Evolutionary conservation across 2,888 invertebrate genomes (phyloP).

Genomic region (Ophion ventricosus): DNA sequence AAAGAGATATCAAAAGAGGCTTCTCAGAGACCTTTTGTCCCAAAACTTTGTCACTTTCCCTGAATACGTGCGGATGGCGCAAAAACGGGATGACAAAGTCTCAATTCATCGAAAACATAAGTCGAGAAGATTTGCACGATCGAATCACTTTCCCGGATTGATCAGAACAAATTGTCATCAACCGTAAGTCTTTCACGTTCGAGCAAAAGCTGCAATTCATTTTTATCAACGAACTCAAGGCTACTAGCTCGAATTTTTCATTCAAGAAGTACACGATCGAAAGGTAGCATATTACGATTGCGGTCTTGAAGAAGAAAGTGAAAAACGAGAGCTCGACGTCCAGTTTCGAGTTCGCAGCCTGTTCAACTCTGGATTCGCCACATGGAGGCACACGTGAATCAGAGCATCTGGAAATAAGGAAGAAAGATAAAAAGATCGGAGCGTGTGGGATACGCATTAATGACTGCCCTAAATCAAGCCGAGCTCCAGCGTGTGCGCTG

Average conservation of each 20-base stretch:
- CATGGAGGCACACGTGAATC: constrained; percentile 38
- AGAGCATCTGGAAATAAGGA: constrained; percentile 53
- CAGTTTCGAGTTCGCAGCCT: neutral
- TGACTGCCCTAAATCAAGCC: constrained; percentile 55
- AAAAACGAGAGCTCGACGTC: neutral
- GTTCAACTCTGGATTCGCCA: neutral
- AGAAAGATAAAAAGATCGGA: constrained; percentile 32
- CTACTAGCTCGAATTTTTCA: neutral
- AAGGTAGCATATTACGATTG: too few relatives aligned
- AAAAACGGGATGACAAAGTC: neutral
- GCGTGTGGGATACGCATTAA: constrained; percentile 53
- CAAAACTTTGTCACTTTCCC: constrained; percentile 1
- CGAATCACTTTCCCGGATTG: neutral
- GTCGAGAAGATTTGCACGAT: neutral
- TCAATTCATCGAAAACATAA: neutral
- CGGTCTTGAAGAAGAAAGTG: neutral
- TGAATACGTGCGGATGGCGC: neutral
- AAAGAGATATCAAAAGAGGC: neutral
- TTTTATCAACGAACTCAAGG: neutral
- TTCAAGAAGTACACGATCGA: too few relatives aligned
- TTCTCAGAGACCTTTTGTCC: constrained; percentile 15
- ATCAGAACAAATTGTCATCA: neutral
- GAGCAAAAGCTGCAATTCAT: neutral
- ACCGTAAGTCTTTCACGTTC: neutral
- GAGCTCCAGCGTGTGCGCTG: neutral